Base-by-base conservation (phyloP, 1,140 invertebrate species). In the Wiebesia pumilae region DNA sequence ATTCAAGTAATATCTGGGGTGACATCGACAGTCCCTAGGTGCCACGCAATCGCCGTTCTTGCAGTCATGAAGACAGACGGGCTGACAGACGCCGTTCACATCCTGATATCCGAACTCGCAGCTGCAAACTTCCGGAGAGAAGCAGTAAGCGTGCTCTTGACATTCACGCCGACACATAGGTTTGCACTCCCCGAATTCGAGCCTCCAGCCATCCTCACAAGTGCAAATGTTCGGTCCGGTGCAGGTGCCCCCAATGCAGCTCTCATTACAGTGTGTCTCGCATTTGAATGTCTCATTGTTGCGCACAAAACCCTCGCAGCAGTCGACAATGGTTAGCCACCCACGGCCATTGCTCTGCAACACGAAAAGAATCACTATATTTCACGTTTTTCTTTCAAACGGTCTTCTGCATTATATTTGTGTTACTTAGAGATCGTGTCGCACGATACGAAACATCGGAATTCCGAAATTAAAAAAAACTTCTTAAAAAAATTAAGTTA, bases 21-120 rank as follows among this genome's bases (percentile, higher is more conserved):
- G 95, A 90, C 96, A 97, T 1, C 93, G 92, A 90, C 96, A 96
- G 2, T 92, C 87, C 54, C 91, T 90, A 4, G 93, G 92, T 0
- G 92, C 93, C 33, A 94, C 90, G 87, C 95, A 95, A 0, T 93
- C 91, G 0, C 95, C 95, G 71, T 95, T 94, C 0, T 67, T 86
- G 78, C 93, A 94, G n/a, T 91, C 91, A 43, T 90, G 89, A 0
- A 90, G 90, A 69, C 93, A 94, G 3, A 92, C 90, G 0, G 93
- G 93, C 40, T 79, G 90, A 51, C 93, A 94, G 10, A 89, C 89
- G 0, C 88, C 90, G 27, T 90, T 82, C 0, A 87, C 35, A 51
- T 92, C 89, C n/a, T 92, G 91, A 81, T 91, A 94, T 3, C 93
- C 93, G 10, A 90, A 86, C 81, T 92, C 91, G 80, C 93, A 94